These are phyloP conservation scores for Aporrectodea caliginosa DNA, from an alignment of 1,140 invertebrate genomes.

Conservation along the genomic window DNA sequence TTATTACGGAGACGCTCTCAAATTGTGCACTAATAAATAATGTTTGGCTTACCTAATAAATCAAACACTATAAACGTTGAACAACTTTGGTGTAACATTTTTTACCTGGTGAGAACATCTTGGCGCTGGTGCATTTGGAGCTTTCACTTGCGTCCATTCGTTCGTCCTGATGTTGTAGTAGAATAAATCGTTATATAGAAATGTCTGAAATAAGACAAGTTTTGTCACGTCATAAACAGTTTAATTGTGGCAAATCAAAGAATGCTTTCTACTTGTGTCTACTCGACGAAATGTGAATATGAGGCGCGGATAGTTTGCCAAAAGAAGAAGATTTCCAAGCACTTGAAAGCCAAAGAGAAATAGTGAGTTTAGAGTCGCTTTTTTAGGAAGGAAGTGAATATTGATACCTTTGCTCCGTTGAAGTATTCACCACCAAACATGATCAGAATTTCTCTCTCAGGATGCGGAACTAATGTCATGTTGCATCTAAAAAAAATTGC, in stretches of 20 bases:
- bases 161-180: conserved; percentile 77
- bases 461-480: conserved; percentile 75
- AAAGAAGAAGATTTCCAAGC: no score
- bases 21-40: neutral
- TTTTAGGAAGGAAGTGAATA: neutral
- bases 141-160: conserved; percentile 74
- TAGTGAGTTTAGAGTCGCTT: no score
- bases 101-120: conserved; percentile 77
- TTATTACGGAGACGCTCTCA: neutral
- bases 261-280: no score
- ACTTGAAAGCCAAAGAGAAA: no score
- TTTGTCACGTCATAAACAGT: neutral
- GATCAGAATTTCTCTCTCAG: conserved; percentile 81
- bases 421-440: conserved; percentile 89
- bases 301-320: no score
- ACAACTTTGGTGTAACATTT: no score
- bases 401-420: conserved; percentile 82
- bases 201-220: conserved; percentile 62
- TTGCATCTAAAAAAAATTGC: conserved; percentile 73
- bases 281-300: no score
- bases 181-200: conserved; percentile 78
- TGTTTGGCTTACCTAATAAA: no score
- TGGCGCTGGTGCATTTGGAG: conserved; percentile 76
- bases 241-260: no score
- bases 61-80: no score